A percentile compares a stretch with the other conserved stretches of the same genome.
Conservation (phyloP, 2,113 vertebrate species). For the Sebastes schlegelii region DNA sequence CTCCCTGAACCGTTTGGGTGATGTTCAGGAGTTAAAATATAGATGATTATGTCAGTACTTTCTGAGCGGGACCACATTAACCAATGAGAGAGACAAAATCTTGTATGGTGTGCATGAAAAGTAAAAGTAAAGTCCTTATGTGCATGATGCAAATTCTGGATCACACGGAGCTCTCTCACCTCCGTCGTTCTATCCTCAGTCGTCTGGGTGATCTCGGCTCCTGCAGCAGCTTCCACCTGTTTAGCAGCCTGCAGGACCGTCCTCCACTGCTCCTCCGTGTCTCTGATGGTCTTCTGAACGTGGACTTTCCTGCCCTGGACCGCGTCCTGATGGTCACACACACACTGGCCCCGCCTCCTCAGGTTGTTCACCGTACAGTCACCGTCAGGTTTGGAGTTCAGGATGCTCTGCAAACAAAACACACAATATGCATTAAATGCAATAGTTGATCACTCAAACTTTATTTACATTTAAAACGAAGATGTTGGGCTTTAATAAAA, state of each 20-base stretch:
- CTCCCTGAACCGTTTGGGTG: too few relatives aligned
- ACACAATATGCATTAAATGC: background rate
- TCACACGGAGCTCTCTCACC: conserved; percentile 37
- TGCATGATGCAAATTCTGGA: too few relatives aligned
- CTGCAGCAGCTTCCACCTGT: conserved; percentile 42
- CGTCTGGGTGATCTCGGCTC: conserved; percentile 55
- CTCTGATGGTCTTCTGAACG: conserved; percentile 64
- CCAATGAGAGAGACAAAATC: too few relatives aligned
- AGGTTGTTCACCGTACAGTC: conserved; percentile 77
- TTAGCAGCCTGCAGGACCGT: conserved; percentile 59
- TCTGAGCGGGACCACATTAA: too few relatives aligned
- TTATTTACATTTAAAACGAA: background rate
- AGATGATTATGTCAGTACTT: too few relatives aligned
- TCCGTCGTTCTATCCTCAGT: conserved; percentile 21
- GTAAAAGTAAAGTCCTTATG: too few relatives aligned
- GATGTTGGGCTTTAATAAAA: background rate
- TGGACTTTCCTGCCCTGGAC: conserved; percentile 50
- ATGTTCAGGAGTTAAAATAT: too few relatives aligned
- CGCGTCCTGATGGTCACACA: conserved; percentile 66
- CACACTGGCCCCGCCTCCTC: conserved; percentile 65
- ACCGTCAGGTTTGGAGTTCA: conserved; percentile 75
- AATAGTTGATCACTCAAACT: background rate
- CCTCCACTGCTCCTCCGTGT: conserved; percentile 79
- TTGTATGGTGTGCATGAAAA: too few relatives aligned
- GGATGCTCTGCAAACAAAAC: conserved; percentile 55